Conservation (phyloP, 2,113 vertebrate genomes). For the Pseudopipra pipra region DNA sequence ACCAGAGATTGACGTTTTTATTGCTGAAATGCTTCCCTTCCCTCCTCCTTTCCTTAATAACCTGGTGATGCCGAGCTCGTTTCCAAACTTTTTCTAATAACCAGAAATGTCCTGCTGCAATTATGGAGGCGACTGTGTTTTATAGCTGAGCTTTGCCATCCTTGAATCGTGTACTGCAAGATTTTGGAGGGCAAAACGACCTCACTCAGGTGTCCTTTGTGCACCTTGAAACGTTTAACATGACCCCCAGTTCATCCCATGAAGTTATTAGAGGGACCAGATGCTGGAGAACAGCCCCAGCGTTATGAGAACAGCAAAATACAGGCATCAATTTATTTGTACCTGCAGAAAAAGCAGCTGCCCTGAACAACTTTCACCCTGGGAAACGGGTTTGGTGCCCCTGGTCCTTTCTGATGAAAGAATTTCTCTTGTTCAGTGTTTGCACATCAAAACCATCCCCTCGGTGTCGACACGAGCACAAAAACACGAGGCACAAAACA, state of each 20-base stretch:
- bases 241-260: neutral
- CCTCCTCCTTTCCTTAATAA: neutral
- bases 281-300: neutral
- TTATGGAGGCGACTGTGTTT: neutral
- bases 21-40: neutral
- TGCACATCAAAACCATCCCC: rapidly evolving
- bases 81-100: neutral
- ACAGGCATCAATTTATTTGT: rapidly evolving
- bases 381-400: neutral
- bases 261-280: neutral
- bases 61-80: neutral
- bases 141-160: neutral
- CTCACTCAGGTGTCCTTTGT: neutral
- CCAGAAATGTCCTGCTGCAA: neutral
- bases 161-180: neutral
- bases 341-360: neutral
- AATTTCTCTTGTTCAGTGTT: neutral
- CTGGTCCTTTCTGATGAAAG: neutral
- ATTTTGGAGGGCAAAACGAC: neutral
- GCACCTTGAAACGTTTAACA: neutral
- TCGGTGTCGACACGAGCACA: rapidly evolving
- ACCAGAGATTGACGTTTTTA: neutral
- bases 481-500: neutral
- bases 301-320: rapidly evolving
- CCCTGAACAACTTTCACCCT: neutral